phyloP scores from a whole-genome alignment of 1,140 invertebrate species.

The Scylla paramamosain region DNA sequence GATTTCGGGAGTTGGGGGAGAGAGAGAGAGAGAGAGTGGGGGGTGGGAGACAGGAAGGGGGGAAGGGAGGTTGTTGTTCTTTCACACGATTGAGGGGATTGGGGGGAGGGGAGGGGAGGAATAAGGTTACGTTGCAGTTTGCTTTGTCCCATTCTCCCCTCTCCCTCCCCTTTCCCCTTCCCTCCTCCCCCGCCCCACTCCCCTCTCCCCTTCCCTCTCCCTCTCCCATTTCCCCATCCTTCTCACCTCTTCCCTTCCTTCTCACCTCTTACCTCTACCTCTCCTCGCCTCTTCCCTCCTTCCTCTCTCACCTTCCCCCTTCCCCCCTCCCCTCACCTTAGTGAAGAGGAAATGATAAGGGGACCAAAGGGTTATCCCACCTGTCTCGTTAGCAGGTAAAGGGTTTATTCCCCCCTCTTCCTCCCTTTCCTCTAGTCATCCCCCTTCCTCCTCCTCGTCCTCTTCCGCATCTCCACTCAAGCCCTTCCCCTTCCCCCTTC shows the following conservation, averaged over 20 bases:
- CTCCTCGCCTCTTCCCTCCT: background rate
- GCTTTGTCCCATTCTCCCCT: background rate
- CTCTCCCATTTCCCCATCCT: no score
- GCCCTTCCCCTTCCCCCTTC: no score
- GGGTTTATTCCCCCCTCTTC: background rate
- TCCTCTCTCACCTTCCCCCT: background rate
- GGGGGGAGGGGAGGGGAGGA: background rate
- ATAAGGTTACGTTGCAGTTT: background rate
- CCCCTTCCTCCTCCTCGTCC: no score
- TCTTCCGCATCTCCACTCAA: no score
- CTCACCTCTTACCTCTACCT: background rate
- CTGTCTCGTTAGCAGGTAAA: conserved; percentile 18
- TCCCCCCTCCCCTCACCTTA: background rate
- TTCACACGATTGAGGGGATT: background rate
- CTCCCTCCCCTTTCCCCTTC: background rate
- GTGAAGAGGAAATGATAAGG: background rate
- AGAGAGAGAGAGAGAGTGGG: background rate
- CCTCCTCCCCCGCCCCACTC: background rate
- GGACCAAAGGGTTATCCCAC: background rate
- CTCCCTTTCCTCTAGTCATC: no score
- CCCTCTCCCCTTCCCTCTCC: background rate
- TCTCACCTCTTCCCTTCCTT: background rate
- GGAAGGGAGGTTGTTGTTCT: background rate
- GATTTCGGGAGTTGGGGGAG: background rate
- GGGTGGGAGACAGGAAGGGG: background rate